Evolutionary conservation across 2,888 invertebrate species (phyloP).

Genomic region (Andrena fulva): DNA sequence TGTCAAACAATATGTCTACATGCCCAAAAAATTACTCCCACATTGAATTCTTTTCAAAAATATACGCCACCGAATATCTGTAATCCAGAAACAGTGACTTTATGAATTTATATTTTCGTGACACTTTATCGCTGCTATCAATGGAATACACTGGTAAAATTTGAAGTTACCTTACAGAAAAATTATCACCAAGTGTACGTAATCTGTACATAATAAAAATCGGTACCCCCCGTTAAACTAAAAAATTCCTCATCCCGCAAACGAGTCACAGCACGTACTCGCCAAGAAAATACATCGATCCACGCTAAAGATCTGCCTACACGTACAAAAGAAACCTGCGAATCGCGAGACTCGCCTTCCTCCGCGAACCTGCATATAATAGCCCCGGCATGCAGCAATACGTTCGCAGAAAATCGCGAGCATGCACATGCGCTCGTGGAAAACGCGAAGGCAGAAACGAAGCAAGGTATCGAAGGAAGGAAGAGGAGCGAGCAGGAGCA

Average conservation of each 20-base stretch:
- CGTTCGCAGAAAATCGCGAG: background rate
- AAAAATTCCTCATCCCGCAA: background rate
- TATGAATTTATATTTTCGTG: too few species aligned
- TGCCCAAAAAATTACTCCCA: too few species aligned
- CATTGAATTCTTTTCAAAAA: too few species aligned
- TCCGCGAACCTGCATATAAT: conserved; percentile 14
- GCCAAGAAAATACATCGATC: too few species aligned
- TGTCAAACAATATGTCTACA: too few species aligned
- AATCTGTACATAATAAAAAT: conserved; percentile 6
- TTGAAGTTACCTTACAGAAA: conserved; percentile 6
- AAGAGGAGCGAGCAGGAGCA: background rate
- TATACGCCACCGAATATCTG: too few species aligned
- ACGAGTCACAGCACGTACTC: too few species aligned
- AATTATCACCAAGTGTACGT: background rate
- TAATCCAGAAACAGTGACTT: too few species aligned
- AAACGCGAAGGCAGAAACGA: conserved; percentile 5
- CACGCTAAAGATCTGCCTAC: too few species aligned
- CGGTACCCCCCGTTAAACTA: background rate
- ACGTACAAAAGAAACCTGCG: background rate
- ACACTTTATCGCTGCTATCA: too few species aligned
- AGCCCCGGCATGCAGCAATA: conserved; percentile 11
- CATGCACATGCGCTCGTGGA: conserved; percentile 4
- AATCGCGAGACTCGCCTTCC: conserved; percentile 57
- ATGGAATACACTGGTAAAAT: too few species aligned
- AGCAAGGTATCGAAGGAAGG: background rate